Evolutionary conservation across 2,797 vertebrate genomes (phyloP).

Genomic region (Cyclopterus lumpus): DNA sequence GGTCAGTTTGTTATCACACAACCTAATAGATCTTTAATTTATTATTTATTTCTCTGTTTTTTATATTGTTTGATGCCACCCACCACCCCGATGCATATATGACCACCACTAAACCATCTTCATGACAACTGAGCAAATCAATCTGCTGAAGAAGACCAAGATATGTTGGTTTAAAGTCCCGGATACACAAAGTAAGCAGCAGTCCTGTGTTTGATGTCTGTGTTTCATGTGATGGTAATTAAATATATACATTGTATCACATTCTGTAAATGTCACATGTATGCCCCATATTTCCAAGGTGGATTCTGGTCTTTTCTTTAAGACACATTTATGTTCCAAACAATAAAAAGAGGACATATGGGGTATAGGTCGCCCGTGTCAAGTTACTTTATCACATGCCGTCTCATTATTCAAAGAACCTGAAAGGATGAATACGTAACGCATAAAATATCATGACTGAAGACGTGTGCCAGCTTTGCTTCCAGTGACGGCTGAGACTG

Average conservation of each 20-base stretch:
- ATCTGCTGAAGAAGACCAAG: background rate
- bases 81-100: background rate
- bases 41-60: accelerated
- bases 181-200: background rate
- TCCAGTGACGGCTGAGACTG: conserved; percentile 23
- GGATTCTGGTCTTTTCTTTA: background rate
- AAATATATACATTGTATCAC: background rate
- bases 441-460: background rate
- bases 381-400: background rate
- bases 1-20: background rate
- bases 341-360: background rate
- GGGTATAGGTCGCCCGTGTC: background rate
- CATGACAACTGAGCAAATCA: conserved; percentile 4
- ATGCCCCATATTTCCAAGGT: background rate
- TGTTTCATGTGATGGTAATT: background rate
- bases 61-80: conserved; percentile 7
- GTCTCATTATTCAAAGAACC: conserved; percentile 1
- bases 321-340: background rate
- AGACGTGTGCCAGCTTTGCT: conserved; percentile 2
- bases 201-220: background rate
- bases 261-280: background rate
- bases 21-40: background rate
- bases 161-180: background rate
- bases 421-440: background rate
- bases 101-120: background rate